Conservation (phyloP, 2,888 invertebrate species). For the Palloptera scutellata region DNA sequence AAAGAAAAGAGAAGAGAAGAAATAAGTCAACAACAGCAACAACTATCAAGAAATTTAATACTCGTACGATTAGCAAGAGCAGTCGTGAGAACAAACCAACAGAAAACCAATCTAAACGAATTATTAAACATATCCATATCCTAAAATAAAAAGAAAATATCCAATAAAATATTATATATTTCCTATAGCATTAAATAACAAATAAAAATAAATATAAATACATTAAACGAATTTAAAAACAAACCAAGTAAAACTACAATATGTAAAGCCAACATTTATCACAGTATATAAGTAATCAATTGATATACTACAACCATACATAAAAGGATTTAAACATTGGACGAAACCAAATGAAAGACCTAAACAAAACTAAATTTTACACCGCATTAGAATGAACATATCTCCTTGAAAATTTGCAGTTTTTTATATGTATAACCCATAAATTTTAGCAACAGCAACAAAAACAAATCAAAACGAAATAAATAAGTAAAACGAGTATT, state of each 20-base stretch:
- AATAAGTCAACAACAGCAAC: too few relatives aligned
- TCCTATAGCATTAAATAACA: slow-evolving; percentile 11
- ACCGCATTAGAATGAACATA: slow-evolving; percentile 10
- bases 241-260: not conserved
- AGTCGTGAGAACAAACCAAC: not conserved
- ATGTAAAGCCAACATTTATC: not conserved
- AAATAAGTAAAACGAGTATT: not conserved
- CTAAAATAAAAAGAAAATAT: not conserved
- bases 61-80: not conserved
- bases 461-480: not conserved
- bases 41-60: not conserved
- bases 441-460: not conserved
- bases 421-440: not conserved
- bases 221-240: slow-evolving; percentile 7
- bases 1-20: not conserved
- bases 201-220: not conserved
- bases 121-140: slow-evolving; percentile 11
- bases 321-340: not conserved
- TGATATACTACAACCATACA: not conserved
- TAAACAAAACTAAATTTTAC: not conserved
- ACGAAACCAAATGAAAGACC: not conserved
- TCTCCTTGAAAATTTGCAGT: not conserved
- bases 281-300: not conserved
- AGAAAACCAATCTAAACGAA: slow-evolving; percentile 12
- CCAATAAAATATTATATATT: not conserved